Evolutionary conservation across 2,113 vertebrate species (phyloP).

Genomic region (Tamias sibiricus): DNA sequence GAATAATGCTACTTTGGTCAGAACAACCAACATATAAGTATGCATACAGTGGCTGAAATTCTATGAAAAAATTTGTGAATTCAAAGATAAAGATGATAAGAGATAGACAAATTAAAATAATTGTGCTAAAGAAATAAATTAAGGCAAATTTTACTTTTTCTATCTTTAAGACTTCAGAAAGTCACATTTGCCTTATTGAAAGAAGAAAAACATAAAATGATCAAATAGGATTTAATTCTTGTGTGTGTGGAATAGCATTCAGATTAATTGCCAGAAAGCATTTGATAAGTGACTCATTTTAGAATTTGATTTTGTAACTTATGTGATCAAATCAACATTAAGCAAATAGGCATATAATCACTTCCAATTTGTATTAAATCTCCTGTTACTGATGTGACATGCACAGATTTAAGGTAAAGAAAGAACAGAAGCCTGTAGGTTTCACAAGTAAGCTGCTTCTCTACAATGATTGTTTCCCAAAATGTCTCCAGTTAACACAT

Average conservation of each 20-base stretch:
- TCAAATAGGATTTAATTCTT: background rate
- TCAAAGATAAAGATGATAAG: background rate
- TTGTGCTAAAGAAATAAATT: background rate
- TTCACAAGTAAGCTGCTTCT: background rate
- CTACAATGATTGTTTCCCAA: background rate
- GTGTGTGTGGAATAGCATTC: background rate
- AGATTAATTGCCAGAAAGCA: background rate
- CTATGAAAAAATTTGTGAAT: background rate
- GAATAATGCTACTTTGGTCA: background rate
- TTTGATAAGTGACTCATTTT: background rate
- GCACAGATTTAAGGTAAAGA: background rate
- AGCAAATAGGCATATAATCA: constrained; percentile 7
- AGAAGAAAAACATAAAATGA: background rate
- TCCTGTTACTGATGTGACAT: background rate
- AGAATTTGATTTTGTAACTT: background rate
- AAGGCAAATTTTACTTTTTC: background rate
- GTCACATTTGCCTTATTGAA: background rate
- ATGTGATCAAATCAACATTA: background rate
- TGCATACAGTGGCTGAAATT: background rate
- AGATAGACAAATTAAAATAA: background rate
- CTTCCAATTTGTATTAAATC: background rate
- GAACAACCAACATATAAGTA: background rate
- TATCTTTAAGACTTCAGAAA: background rate
- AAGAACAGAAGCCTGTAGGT: background rate
- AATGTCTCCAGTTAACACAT: background rate